Evolutionary conservation across 2,113 vertebrate genomes (phyloP).

Genomic region (Perognathus longimembris): DNA sequence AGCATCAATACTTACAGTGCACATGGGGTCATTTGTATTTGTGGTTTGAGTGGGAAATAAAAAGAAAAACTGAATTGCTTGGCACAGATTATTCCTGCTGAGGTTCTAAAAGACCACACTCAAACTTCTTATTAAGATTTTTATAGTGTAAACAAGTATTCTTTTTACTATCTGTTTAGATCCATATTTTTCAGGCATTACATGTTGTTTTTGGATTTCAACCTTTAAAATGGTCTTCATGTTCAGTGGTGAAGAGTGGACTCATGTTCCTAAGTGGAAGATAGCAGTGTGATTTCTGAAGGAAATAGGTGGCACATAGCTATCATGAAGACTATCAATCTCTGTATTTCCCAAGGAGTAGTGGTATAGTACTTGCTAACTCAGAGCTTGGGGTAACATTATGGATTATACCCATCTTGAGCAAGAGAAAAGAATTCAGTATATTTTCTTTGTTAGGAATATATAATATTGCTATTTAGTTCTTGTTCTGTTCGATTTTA

Average conservation of each 20-base stretch:
- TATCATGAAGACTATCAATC: not conserved
- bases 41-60: accelerated
- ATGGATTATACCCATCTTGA: not conserved
- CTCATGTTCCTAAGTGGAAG: not conserved
- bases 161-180: not conserved
- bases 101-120: not conserved
- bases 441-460: not conserved
- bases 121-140: not conserved
- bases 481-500: constrained; percentile 1
- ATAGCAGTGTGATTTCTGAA: not conserved
- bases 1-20: not conserved
- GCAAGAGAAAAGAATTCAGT: not conserved
- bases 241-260: not conserved
- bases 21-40: not conserved
- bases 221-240: not conserved
- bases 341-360: not conserved
- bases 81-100: accelerated
- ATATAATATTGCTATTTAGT: not conserved
- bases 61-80: not conserved
- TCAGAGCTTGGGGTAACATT: not conserved
- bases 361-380: not conserved
- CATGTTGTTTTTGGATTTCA: not conserved
- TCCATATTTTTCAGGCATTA: not conserved
- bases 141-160: not conserved
- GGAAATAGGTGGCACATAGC: not conserved